Base-by-base conservation (phyloP, 1,140 invertebrate genomes). In the Conopomorpha cramerella region DNA sequence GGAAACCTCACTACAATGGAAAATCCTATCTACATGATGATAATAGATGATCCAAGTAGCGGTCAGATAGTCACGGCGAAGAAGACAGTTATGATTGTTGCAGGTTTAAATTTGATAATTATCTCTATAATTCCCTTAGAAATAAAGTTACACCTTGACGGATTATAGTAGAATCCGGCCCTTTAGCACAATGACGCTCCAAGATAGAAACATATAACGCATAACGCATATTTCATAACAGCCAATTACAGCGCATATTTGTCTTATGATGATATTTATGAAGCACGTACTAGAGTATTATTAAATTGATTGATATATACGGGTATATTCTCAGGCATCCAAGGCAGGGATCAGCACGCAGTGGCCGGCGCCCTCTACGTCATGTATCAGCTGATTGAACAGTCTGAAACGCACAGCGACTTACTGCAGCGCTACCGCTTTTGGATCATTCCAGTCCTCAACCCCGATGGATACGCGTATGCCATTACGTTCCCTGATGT, bases 391-490 rank as follows among this genome's bases (percentile, higher is more conserved):
- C 39, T 76, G 10, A 57, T 76, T 34, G 67, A 76, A 35, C 54
- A 52, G 2, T 65, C 45, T 28, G 58, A 66, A 3, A 38, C 45
- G 8, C 63, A 72, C 28, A 8, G 51, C 0, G 67, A 72, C 34
- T 36, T 76, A 6, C 47, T 72, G 0, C 37, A 45, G 0, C 65
- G 63, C 43, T 72, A 57, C 35, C 51, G 70, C 1, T 72, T 76
- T 36, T 76, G 67, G 65, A 43, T 92, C 18, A 55, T 91, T 30
- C 89, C 89, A 0, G 60, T 86, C 10, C 63, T 84, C 31, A 91
- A 91, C 63, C 87, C 88, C 0, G 89, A 91, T 57, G 88, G 89
- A 17, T 89, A 89, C 48, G 82, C 84, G 38, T 90, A 84, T 47
- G 82, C 84, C 1, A 62, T 66, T 49, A 72, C 63, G 1, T 74